Conservation (phyloP, 2,797 vertebrate genomes). For the Loriculus beryllinus region DNA sequence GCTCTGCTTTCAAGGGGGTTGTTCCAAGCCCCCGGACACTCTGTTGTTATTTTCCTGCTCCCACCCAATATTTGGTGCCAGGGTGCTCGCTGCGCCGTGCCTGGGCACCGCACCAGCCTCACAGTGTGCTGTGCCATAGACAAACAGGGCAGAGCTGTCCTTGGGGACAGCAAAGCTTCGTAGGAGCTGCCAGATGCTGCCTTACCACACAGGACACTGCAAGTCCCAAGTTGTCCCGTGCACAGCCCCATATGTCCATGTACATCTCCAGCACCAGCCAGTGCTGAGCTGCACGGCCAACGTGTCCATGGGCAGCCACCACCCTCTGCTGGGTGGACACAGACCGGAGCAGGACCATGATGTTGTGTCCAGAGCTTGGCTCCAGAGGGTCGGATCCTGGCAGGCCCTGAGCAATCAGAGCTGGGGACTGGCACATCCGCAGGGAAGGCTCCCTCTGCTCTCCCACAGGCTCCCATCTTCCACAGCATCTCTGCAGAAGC, state of each 20-base stretch:
- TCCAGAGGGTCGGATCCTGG: fast-evolving
- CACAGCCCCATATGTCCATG: not conserved
- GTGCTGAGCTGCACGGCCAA: not conserved
- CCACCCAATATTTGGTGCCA: not conserved
- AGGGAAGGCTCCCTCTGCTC: not conserved
- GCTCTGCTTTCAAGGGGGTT: not conserved
- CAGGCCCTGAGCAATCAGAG: not conserved
- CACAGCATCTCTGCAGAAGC: not conserved
- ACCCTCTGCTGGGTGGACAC: conserved; percentile 5
- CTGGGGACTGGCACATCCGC: not conserved
- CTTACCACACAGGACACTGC: not conserved
- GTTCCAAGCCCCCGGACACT: not conserved
- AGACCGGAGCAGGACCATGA: fast-evolving
- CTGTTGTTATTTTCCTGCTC: not conserved
- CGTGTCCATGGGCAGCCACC: not conserved
- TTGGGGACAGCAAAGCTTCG: not conserved
- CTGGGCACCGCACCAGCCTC: not conserved
- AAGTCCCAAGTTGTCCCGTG: not conserved
- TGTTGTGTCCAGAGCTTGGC: not conserved
- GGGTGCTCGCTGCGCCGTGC: not conserved
- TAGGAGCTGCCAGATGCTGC: not conserved
- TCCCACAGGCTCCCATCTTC: not conserved
- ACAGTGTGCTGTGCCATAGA: fast-evolving
- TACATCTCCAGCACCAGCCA: not conserved
- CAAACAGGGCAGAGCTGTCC: not conserved